Evolutionary conservation across 2,797 vertebrate genomes (phyloP).

Genomic region (Danio kyathit): DNA sequence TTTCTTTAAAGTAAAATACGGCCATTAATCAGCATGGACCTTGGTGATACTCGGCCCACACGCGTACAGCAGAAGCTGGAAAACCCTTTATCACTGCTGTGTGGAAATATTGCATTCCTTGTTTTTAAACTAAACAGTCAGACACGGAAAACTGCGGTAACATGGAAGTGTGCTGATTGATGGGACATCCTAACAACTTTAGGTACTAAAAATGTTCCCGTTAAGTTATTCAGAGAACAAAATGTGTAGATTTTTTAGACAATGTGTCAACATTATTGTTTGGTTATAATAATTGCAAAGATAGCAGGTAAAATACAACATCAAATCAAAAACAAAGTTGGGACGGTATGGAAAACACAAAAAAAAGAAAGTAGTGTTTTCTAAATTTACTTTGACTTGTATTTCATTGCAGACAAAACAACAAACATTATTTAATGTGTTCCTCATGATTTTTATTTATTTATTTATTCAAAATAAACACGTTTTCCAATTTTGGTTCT

Average conservation of each 20-base stretch:
- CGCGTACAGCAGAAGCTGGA: background rate
- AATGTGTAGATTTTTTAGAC: background rate
- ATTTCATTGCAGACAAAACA: too few species aligned
- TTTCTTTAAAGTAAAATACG: background rate
- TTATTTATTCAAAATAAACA: too few species aligned
- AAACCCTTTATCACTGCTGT: background rate
- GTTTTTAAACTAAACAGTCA: slow-evolving; percentile 37
- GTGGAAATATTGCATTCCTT: slow-evolving; percentile 1
- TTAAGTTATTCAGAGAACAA: slow-evolving; percentile 13
- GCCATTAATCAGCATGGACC: background rate
- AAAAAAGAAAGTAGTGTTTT: too few species aligned
- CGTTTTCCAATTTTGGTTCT: too few species aligned
- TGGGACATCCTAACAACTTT: slow-evolving; percentile 31
- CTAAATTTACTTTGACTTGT: too few species aligned
- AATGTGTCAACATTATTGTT: too few species aligned
- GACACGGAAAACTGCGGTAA: background rate
- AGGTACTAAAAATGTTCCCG: background rate
- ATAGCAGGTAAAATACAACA: too few species aligned
- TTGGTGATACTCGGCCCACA: background rate
- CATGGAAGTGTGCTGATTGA: background rate
- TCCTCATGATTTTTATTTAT: too few species aligned
- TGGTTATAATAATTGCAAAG: too few species aligned
- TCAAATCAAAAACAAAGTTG: too few species aligned
- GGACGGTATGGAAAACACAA: too few species aligned
- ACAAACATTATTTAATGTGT: too few species aligned